phyloP scores from a whole-genome alignment of 2,888 invertebrate genomes.

The Altica lythri region DNA sequence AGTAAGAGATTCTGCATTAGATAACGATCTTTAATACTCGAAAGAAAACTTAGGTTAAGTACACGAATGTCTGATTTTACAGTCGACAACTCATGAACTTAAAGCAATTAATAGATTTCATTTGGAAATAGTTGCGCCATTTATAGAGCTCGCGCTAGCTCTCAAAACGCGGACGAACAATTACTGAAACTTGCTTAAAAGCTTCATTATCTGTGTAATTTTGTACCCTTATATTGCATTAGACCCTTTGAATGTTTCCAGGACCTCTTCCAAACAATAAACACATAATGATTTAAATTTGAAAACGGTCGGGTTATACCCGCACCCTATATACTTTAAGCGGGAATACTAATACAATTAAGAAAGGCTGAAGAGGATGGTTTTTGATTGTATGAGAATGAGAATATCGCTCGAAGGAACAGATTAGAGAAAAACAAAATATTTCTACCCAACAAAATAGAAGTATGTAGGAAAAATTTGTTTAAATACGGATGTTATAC shows the following conservation, averaged over 20 bases:
- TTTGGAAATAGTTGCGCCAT: slow-evolving; percentile 18
- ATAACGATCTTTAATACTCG: no score
- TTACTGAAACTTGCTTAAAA: slow-evolving; percentile 35
- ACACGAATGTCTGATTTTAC: background rate
- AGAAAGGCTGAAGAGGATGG: slow-evolving; percentile 1
- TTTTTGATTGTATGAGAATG: no score
- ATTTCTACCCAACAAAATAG: no score
- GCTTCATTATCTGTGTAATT: slow-evolving; percentile 38
- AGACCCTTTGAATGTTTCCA: slow-evolving; percentile 27
- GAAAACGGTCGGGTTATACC: background rate
- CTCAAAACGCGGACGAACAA: slow-evolving; percentile 25
- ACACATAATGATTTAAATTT: slow-evolving; percentile 34
- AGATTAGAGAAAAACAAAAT: no score
- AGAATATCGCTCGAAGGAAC: no score
- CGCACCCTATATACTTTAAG: slow-evolving; percentile 6
- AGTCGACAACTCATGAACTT: slow-evolving; percentile 4
- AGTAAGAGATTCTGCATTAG: no score
- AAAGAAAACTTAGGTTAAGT: background rate
- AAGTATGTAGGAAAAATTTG: no score
- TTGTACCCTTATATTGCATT: slow-evolving; percentile 35
- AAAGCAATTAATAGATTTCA: slow-evolving; percentile 19
- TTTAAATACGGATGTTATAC: no score
- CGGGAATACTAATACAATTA: slow-evolving; percentile 4
- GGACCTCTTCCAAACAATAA: slow-evolving; percentile 34
- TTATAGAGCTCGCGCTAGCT: background rate